Evolutionary conservation across 2,888 invertebrate genomes (phyloP), one percentile per base, ranked within the genome.

Genomic region (Caenorhabditis afra): DNA sequence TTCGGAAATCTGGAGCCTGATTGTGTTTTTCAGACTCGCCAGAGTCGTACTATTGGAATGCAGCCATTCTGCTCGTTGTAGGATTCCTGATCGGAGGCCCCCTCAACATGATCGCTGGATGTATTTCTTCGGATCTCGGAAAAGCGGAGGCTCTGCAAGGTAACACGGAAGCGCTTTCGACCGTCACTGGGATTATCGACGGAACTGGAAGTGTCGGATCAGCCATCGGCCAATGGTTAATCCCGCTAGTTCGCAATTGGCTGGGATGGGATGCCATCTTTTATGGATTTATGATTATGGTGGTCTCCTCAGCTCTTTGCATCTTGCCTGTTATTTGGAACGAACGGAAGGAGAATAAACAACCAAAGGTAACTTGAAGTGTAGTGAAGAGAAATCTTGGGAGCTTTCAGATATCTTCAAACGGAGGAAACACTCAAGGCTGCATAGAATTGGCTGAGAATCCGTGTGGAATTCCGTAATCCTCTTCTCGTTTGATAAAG

Each of bases 41-140:
- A 0, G 76, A 86, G 59, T 83, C 89, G 68, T 86, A 85, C 79
- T 58, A 81, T 5, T 82, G 85, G 23, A 92, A 92, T 86, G 89
- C 89, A 3, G 66, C 90, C 12, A 76, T 91, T 58, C 90, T 92
- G 90, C 81, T 89, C 3, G 68, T 91, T 1, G 87, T 90, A 16
- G 92, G 92, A 11, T 90, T 91, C 64, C 91, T 91, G 76, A 90
- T 91, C 50, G 91, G 91, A n/a, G 91, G 91, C 11, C 77, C 91
- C 8, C 89, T 91, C 7, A 91, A 91, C 71, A 86, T 92, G 39
- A 91, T 92, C 53, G 91, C 91, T 79, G 90, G 91, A 7, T 91
- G 91, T 10, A 90, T 91, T 14, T 87, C 91, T 12, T 91, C 91
- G 12, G 92, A 92, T 88, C 85, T 92, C 39, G 92, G 91, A 84